These are phyloP conservation scores for Drosophila kambysellisi DNA, from an alignment of 2,888 invertebrate genomes.

Conservation along the genomic window DNA sequence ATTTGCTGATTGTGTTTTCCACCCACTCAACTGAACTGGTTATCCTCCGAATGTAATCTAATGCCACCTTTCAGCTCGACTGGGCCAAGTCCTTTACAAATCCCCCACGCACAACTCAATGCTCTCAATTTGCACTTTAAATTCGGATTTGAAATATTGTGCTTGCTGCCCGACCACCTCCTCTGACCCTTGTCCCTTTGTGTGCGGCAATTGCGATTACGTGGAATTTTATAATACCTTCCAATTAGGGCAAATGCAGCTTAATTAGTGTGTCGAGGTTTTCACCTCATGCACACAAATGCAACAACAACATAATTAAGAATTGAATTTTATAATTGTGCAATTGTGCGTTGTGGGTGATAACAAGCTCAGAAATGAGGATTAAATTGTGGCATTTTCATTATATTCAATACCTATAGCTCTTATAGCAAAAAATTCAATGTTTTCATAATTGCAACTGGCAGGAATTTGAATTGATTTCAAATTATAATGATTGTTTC, in stretches of 20 bases:
- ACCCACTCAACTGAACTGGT: background rate
- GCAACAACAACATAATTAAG: background rate
- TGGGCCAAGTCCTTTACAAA: background rate
- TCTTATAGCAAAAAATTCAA: background rate
- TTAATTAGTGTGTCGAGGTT: conserved; percentile 16
- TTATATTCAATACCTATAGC: background rate
- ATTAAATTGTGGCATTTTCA: background rate
- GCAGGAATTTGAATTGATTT: background rate
- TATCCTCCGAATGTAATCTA: background rate
- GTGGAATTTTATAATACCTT: conserved; percentile 6
- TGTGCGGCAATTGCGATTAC: background rate
- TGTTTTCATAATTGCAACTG: background rate
- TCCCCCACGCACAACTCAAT: background rate
- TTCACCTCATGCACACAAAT: background rate
- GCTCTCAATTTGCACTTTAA: too few species aligned
- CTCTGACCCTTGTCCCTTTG: background rate
- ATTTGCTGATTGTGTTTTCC: background rate
- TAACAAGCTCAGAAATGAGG: background rate
- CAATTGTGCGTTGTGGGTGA: background rate
- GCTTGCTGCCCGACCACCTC: background rate
- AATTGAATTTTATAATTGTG: background rate
- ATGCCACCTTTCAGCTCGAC: background rate
- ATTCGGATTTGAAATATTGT: background rate
- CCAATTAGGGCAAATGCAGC: conserved; percentile 7
- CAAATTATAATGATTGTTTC: background rate